These are phyloP conservation scores for Trachymyrmex septentrionalis DNA, from an alignment of 1,140 invertebrate genomes.

Conservation along the genomic window DNA sequence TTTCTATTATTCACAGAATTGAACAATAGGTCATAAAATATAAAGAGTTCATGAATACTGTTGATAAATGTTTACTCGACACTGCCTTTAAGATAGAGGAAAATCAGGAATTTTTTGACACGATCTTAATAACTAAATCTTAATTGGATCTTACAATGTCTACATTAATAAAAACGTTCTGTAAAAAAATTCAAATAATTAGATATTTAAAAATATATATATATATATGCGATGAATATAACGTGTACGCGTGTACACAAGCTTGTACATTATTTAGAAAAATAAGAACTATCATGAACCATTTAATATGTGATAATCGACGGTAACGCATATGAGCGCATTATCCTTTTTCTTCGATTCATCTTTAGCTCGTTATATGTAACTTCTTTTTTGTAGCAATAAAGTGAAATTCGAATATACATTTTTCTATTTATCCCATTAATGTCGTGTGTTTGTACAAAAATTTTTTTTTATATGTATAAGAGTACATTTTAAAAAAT, in stretches of 20 bases:
- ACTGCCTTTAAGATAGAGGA: constrained; percentile 68
- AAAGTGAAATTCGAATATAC: constrained; percentile 77
- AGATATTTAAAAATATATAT: constrained; percentile 26
- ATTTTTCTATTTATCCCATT: neutral
- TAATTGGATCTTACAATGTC: constrained; percentile 34
- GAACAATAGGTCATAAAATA: constrained; percentile 32
- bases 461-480: neutral
- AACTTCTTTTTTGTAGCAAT: constrained; percentile 81
- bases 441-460: neutral
- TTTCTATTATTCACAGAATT: constrained; percentile 35
- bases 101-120: constrained; percentile 43
- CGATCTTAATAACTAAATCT: constrained; percentile 38
- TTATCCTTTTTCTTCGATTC: constrained; percentile 78
- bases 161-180: constrained; percentile 25
- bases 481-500: neutral
- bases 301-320: constrained; percentile 81
- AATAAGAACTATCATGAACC: constrained; percentile 45
- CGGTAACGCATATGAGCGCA: constrained; percentile 76
- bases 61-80: constrained; percentile 64
- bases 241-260: constrained; percentile 40
- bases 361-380: constrained; percentile 78
- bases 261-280: constrained; percentile 66
- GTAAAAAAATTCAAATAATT: constrained; percentile 35
- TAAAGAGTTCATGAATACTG: constrained; percentile 36
- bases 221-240: constrained; percentile 4